Conservation (phyloP, 2,888 invertebrate genomes). For the Rhabditoides inermis region DNA sequence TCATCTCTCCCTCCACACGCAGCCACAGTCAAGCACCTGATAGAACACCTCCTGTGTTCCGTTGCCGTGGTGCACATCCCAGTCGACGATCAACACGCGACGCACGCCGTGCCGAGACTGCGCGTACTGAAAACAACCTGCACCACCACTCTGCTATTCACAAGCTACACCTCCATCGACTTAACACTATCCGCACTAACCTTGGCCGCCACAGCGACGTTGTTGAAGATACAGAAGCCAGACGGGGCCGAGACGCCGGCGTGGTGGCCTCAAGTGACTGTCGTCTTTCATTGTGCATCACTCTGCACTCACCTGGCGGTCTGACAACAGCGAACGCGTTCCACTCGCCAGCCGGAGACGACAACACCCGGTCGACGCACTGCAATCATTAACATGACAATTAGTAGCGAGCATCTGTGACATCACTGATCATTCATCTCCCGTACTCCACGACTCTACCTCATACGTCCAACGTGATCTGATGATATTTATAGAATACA, state of each 20-base stretch:
- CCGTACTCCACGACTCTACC: no score
- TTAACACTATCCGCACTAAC: slow-evolving; percentile 2
- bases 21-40: no score
- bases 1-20: no score
- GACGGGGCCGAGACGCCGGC: slow-evolving; percentile 69
- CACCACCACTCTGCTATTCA: no score
- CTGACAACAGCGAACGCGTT: slow-evolving; percentile 36
- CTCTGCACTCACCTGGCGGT: slow-evolving; percentile 20
- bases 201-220: slow-evolving; percentile 80
- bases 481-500: no score
- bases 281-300: not conserved
- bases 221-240: slow-evolving; percentile 98
- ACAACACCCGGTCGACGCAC: slow-evolving; percentile 9
- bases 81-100: slow-evolving; percentile 85
- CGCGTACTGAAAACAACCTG: slow-evolving; percentile 21
- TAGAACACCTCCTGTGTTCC: slow-evolving; percentile 36
- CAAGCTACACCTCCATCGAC: no score
- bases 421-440: no score
- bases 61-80: slow-evolving; percentile 61
- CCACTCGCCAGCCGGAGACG: slow-evolving; percentile 1
- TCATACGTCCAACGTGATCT: no score
- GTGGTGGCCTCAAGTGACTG: slow-evolving; percentile 61
- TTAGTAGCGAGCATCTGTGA: no score
- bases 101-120: slow-evolving; percentile 15
- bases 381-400: slow-evolving; percentile 2